Base-by-base conservation (phyloP, 2,797 vertebrate genomes). In the Notolabrus celidotus region DNA sequence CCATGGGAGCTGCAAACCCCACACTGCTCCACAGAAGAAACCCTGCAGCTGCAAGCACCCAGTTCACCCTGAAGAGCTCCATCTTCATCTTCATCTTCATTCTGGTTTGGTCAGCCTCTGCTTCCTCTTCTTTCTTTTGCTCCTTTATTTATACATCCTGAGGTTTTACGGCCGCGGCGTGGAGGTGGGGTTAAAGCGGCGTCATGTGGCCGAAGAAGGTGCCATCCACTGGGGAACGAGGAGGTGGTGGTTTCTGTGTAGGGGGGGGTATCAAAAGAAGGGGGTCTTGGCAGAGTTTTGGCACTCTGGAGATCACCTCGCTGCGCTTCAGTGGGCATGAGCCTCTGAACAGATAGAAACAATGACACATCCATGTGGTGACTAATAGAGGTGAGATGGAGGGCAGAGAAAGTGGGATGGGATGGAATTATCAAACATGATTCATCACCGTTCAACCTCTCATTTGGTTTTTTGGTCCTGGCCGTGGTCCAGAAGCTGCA, bases 261-360 rank as follows among this genome's bases (percentile, higher is more conserved):
- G 10, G 8, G 39, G 54, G 74, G 86, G 83, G 82, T 74, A 17
- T 34, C 61, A 58, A 76, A 68, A 68, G 72, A 81, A 71, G 52
- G 54, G 93, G 86, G 79, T 94, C 92, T 94, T 95, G 95, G 96
- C 94, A 92, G 85, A 80, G 91, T 86, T 91, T 82, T 91, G 94
- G 88, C 89, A 93, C 90, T 91, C 91, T 90, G 91, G 94, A 95
- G 95, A 95, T 96, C 92, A 89, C 88, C 90, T 92, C 92, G 95
- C 93, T 95, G 94, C 91, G 95, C 94, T 96, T 92, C 94, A 94
- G 92, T 90, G 87, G 93, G 94, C 96, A 95, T 95, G 94, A 96
- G 96, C 95, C 93, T 93, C 93, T 79, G 90, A 89, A 93, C 84
- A 80, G 90, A 91, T 89, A 95, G 91, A 96, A 97, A 97, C 92